phyloP scores from a whole-genome alignment of 2,113 vertebrate genomes.

The Hippoglossus stenolepis region DNA sequence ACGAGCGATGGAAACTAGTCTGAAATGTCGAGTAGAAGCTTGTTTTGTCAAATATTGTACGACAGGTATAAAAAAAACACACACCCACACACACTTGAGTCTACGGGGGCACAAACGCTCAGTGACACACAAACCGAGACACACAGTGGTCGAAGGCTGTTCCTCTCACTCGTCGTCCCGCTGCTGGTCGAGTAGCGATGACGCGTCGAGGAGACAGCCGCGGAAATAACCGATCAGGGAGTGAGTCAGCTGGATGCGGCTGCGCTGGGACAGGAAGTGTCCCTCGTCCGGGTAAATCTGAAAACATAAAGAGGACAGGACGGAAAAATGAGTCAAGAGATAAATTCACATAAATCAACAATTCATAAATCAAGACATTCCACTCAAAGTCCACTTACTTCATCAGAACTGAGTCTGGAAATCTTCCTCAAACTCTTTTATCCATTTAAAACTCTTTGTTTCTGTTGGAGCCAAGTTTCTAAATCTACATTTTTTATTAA shows the following conservation, averaged over 20 bases:
- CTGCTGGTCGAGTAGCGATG: constrained; percentile 83
- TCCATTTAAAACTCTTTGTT: no score
- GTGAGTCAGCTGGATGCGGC: constrained; percentile 91
- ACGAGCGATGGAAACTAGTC: constrained; percentile 20
- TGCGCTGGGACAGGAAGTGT: constrained; percentile 90
- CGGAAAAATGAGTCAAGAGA: no score
- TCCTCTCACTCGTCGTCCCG: constrained; percentile 82
- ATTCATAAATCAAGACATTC: no score
- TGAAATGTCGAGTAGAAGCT: constrained; percentile 40
- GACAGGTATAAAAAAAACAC: constrained; percentile 59
- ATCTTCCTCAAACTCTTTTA: no score
- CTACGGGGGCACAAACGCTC: constrained; percentile 15
- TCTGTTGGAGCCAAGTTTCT: neutral
- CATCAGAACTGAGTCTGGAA: no score
- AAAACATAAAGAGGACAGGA: neutral
- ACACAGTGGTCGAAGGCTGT: neutral
- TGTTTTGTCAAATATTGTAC: constrained; percentile 43
- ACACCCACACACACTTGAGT: constrained; percentile 10
- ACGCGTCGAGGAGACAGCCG: constrained; percentile 89
- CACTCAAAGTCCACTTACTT: no score
- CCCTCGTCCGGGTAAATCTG: constrained; percentile 98
- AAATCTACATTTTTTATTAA: neutral
- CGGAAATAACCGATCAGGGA: constrained; percentile 93
- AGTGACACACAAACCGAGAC: constrained; percentile 14
- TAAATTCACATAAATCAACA: no score